These are phyloP conservation scores for Porites lutea DNA, from an alignment of 64 coral and sea anemone genomes.

Conservation along the genomic window DNA sequence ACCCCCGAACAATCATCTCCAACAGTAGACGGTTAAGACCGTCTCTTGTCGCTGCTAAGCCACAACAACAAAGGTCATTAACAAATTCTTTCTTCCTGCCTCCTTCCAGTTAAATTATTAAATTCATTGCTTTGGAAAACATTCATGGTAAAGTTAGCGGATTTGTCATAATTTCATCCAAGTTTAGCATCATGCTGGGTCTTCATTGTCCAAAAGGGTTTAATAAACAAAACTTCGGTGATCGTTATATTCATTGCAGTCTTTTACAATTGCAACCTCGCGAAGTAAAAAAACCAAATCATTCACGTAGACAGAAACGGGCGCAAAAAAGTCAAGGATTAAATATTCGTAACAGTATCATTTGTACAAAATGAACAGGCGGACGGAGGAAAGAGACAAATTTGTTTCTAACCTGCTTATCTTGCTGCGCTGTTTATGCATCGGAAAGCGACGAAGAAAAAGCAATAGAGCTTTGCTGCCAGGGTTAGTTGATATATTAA, in stretches of 20 bases:
- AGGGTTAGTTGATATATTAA: too few species aligned
- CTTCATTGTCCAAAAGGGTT: not conserved
- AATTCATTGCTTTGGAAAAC: conserved; percentile 30
- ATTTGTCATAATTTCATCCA: conserved; percentile 8
- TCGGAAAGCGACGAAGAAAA: too few species aligned
- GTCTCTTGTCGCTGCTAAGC: conserved; percentile 21
- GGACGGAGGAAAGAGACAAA: too few species aligned
- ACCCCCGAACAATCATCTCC: not conserved
- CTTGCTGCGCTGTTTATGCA: too few species aligned
- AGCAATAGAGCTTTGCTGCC: too few species aligned
- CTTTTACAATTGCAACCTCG: too few species aligned
- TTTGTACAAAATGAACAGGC: too few species aligned
- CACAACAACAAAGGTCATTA: conserved; percentile 12
- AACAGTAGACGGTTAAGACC: conserved; percentile 33
- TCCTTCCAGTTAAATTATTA: conserved; percentile 38
- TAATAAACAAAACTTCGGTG: not conserved
- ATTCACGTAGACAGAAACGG: too few species aligned
- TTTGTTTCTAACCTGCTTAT: too few species aligned
- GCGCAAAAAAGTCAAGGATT: too few species aligned
- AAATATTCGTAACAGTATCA: too few species aligned
- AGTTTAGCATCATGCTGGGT: not conserved
- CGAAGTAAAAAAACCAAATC: too few species aligned
- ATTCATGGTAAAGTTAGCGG: not conserved
- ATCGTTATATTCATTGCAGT: not conserved
- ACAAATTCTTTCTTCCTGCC: not conserved